Evolutionary conservation across 2,888 invertebrate genomes (phyloP).

Genomic region (Archips xylosteana): DNA sequence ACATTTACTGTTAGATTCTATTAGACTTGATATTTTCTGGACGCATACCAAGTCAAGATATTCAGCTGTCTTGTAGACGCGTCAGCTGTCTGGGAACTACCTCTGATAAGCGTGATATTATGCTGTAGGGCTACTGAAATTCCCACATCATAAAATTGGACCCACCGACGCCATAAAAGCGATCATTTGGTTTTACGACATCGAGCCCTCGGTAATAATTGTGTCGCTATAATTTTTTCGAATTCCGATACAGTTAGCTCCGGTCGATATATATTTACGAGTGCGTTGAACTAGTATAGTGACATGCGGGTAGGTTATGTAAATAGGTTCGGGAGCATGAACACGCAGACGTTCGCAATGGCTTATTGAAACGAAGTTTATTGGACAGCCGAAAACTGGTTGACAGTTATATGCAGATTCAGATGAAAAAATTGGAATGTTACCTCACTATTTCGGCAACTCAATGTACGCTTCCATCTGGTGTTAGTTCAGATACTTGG

Average conservation of each 20-base stretch:
- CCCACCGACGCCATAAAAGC: slow-evolving; percentile 67
- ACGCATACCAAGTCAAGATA: background rate
- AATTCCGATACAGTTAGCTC: slow-evolving; percentile 52
- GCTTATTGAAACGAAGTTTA: background rate
- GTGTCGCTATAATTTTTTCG: slow-evolving; percentile 67
- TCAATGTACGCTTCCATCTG: no score
- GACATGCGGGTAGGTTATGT: slow-evolving; percentile 10
- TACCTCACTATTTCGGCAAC: no score
- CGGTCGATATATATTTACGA: slow-evolving; percentile 37
- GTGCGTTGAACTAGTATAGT: slow-evolving; percentile 16
- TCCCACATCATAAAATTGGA: slow-evolving; percentile 76
- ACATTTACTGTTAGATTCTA: background rate
- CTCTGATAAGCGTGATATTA: slow-evolving; percentile 67
- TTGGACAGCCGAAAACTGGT: background rate
- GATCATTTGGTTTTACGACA: slow-evolving; percentile 78
- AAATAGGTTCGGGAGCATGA: background rate
- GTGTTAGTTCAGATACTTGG: no score
- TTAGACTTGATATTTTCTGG: background rate
- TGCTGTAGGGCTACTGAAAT: slow-evolving; percentile 67
- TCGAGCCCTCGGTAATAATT: slow-evolving; percentile 74
- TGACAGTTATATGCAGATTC: background rate
- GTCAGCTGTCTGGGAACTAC: slow-evolving; percentile 47
- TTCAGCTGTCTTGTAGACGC: slow-evolving; percentile 43
- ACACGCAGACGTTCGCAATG: background rate
- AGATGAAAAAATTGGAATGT: no score